These are phyloP conservation scores for Poeciliopsis paucimaculata DNA, from an alignment of 2,797 vertebrate genomes.

Conservation along the genomic window DNA sequence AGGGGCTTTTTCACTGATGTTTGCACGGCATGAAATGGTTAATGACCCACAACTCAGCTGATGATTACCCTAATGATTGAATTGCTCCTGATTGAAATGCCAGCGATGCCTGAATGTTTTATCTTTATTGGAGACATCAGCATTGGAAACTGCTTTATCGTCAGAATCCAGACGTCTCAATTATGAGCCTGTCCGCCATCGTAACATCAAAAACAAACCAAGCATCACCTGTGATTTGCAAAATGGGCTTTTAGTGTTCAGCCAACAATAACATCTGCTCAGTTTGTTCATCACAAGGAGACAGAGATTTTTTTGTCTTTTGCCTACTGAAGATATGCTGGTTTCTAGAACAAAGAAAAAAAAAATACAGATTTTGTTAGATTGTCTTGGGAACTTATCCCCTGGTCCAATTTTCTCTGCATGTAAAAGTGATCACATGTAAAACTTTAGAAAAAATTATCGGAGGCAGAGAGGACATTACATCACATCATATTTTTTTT, in stretches of 20 bases:
- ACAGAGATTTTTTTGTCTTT: no score
- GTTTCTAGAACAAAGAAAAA: background rate
- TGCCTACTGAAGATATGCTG: no score
- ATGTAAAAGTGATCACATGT: background rate
- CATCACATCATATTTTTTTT: no score
- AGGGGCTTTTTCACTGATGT: slow-evolving; percentile 39
- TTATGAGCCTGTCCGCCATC: slow-evolving; percentile 31
- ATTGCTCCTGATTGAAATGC: slow-evolving; percentile 41
- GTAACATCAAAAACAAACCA: slow-evolving; percentile 27
- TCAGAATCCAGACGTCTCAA: slow-evolving; percentile 29
- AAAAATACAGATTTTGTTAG: background rate
- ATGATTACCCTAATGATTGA: slow-evolving; percentile 32
- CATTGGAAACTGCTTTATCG: slow-evolving; percentile 26
- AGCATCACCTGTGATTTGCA: slow-evolving; percentile 10
- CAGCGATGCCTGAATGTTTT: slow-evolving; percentile 38
- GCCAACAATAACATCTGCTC: background rate
- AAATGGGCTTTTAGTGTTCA: background rate
- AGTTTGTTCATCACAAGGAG: no score
- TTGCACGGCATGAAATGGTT: slow-evolving; percentile 58
- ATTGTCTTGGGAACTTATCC: background rate
- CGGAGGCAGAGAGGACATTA: no score
- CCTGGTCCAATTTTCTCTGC: background rate
- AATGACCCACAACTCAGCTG: slow-evolving; percentile 42
- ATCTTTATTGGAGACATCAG: slow-evolving; percentile 32
- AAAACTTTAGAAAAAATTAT: background rate